phyloP scores from a whole-genome alignment of 2,888 invertebrate species.

The Xylophagus ater region DNA sequence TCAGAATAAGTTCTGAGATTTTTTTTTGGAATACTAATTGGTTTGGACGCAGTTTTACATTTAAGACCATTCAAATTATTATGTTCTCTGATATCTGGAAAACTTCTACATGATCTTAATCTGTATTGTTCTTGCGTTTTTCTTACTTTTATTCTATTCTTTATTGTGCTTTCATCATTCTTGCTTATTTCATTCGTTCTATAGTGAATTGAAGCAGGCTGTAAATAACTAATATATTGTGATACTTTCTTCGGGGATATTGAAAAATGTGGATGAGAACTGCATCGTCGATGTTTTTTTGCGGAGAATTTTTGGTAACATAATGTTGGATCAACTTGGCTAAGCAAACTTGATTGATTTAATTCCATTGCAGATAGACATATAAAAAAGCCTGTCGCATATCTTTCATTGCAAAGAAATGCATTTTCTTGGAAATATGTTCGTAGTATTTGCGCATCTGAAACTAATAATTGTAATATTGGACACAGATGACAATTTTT shows the following conservation, averaged over 20 bases:
- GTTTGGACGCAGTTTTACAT: conserved; percentile 25
- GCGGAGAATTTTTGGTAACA: conserved; percentile 27
- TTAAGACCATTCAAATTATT: too few species aligned
- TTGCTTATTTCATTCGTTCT: too few species aligned
- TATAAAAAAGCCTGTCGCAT: conserved; percentile 49
- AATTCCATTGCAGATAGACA: conserved; percentile 53
- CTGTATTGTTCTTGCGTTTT: not conserved
- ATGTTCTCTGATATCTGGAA: too few species aligned
- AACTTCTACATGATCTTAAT: conserved; percentile 12
- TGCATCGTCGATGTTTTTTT: conserved; percentile 40
- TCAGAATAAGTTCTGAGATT: too few species aligned
- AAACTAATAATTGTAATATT: conserved; percentile 47
- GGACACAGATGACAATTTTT: conserved; percentile 27
- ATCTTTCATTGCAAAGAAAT: conserved; percentile 47
- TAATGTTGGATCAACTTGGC: conserved; percentile 49
- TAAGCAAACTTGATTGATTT: conserved; percentile 48
- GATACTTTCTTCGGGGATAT: conserved; percentile 20
- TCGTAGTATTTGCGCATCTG: conserved; percentile 49
- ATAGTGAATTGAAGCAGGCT: too few species aligned
- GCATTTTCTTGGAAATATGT: conserved; percentile 48
- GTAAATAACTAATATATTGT: too few species aligned
- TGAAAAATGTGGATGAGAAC: conserved; percentile 47
- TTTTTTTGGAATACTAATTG: conserved; percentile 33
- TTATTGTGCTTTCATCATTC: too few species aligned
- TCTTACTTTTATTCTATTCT: not conserved